These are phyloP conservation scores for Drosophila paramelanica DNA, from an alignment of 2,888 invertebrate species.

Conservation along the genomic window DNA sequence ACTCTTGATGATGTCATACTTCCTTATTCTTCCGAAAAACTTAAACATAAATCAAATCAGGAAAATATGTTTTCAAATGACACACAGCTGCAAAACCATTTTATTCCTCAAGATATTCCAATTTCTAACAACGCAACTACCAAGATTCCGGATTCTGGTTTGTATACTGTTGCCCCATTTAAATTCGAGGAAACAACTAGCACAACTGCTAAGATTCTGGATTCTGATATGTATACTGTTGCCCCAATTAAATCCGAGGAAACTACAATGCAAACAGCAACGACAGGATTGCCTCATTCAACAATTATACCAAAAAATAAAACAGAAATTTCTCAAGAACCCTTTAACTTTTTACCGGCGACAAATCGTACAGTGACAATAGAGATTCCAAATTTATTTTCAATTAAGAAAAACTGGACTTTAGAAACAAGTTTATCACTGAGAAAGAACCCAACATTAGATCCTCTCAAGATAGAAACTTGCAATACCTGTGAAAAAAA, in stretches of 20 bases:
- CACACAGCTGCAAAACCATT: background rate
- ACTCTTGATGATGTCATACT: slow-evolving; percentile 1
- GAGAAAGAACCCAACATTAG: background rate
- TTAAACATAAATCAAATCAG: background rate
- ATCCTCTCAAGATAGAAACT: background rate
- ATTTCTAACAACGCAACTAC: background rate
- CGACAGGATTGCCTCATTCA: background rate
- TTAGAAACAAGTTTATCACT: background rate
- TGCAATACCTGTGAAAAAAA: background rate
- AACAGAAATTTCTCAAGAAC: background rate
- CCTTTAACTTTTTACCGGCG: background rate
- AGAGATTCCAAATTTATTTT: background rate
- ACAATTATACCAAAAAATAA: background rate
- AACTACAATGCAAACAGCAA: background rate
- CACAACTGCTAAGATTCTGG: background rate
- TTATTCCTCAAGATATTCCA: background rate
- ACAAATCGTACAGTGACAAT: background rate
- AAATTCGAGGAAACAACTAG: background rate
- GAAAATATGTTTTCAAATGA: background rate
- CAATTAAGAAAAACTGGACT: background rate
- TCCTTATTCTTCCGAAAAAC: background rate
- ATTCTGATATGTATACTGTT: background rate
- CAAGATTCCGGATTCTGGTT: background rate
- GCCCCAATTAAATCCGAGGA: background rate
- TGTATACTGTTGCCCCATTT: background rate